Base-by-base conservation (phyloP, 2,888 invertebrate genomes). In the Pachliopta kotzebuea region DNA sequence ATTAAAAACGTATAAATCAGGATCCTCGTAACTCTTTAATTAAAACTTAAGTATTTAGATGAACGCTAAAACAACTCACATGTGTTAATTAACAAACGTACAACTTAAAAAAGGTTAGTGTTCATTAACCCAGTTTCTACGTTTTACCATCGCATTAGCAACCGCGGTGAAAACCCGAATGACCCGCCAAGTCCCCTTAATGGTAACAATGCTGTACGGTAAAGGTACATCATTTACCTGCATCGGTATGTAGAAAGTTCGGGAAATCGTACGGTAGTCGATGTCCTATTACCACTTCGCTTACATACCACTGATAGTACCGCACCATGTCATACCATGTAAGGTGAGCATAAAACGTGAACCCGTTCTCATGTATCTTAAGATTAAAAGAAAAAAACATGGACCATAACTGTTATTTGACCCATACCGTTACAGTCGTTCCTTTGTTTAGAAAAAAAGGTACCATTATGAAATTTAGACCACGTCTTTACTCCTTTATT, bases 281-380 rank as follows among this genome's bases (percentile, higher is more conserved):
- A 72, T 76, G 78, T 54, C 54, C 60, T 61, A 65, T 78, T 76
- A 74, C 49, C 37, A 63, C 58, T 64, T 42, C 62, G 54, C 55
- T 49, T 26, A 59, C 42, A 23, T 21, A 53, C 74, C 72, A 72
- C 73, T 72, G 70, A 52, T 54, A 54, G 55, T 54, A 37, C 85
- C 80, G 77, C 85, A 81, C 75, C 75, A 69, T 76, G 79, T 67
- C 67, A 67, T 61, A 24, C 88, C 87, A 70, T 84, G 76, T 84
- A 86, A 72, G 76, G 88, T 78, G 49, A 69, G 67, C 67, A 75
- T 73, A 79, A 78, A 76, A 74, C 72, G 64, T 69, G 73, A 77
- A 76, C 81, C 72, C 73, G 82, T 81, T 85, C 82, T 83, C 87
- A 86, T 86, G 83, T 83, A 76, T 76, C 70, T 71, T 71, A 76